A percentile compares a stretch with the other conserved stretches of the same genome.
phyloP scores from a whole-genome alignment of 37 sponge, comb jelly and placozoan species.

The Lycopodina hypogea region DNA sequence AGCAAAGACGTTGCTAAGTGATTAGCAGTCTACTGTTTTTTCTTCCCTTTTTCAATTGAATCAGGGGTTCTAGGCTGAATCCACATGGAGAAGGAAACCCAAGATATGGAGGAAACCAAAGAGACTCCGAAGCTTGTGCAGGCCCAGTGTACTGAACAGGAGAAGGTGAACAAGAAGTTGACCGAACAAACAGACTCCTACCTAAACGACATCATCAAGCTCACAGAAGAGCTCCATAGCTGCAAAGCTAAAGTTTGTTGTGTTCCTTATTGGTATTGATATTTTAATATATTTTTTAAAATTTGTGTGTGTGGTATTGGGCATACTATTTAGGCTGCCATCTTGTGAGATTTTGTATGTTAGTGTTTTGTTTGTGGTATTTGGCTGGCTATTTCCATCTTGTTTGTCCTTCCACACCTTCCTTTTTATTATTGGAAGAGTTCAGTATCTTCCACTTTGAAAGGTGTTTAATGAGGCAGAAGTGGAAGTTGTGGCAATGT shows the following conservation, averaged over 20 bases:
- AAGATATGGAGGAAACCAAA: conserved; percentile 71
- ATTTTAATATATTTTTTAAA: no score
- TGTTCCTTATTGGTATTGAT: no score
- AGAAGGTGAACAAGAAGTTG: conserved; percentile 69
- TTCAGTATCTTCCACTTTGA: no score
- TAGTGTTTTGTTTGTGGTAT: no score
- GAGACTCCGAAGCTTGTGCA: conserved; percentile 64
- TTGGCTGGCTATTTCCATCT: no score
- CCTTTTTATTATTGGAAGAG: no score
- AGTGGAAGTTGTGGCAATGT: no score
- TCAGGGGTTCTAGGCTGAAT: conserved; percentile 69
- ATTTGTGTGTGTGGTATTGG: no score
- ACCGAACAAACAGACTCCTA: conserved; percentile 47
- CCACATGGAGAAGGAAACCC: conserved; percentile 76
- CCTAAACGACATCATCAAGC: conserved; percentile 52
- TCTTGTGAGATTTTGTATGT: no score
- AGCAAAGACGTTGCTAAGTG: neutral
- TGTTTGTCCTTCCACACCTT: no score
- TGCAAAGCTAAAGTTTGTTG: conserved; percentile 30
- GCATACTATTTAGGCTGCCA: no score
- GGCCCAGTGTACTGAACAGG: conserved; percentile 76
- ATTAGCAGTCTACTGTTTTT: neutral
- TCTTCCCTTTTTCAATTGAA: conserved; percentile 25
- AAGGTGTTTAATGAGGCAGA: no score
- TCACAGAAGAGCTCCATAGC: conserved; percentile 67